These are phyloP conservation scores for Cacoxenus indagator DNA, from an alignment of 2,888 invertebrate genomes.

Conservation along the genomic window DNA sequence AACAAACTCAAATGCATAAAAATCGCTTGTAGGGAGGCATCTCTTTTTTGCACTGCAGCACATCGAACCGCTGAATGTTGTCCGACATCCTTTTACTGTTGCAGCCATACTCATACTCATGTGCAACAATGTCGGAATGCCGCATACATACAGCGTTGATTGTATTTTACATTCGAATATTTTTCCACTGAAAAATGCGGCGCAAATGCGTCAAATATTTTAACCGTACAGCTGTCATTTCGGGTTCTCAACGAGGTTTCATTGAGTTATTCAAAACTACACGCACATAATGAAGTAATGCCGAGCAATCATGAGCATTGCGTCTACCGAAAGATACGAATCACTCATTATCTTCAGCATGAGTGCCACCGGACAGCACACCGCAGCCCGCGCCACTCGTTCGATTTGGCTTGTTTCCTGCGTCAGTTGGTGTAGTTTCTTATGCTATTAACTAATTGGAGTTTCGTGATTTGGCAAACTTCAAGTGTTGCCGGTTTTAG, in stretches of 20 bases:
- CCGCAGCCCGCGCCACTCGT: not conserved
- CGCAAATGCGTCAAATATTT: not conserved
- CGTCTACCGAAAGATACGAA: no score
- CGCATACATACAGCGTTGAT: no score
- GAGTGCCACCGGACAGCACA: no score
- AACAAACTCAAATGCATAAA: no score
- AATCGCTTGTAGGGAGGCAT: no score
- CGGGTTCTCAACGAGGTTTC: not conserved
- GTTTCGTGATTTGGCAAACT: slow-evolving; percentile 53
- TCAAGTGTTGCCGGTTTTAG: not conserved
- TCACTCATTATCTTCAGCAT: no score
- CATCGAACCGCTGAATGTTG: no score
- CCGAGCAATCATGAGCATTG: no score
- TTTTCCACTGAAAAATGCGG: not conserved
- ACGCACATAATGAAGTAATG: not conserved
- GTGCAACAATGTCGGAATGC: not conserved
- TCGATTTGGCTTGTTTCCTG: not conserved
- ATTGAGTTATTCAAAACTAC: not conserved
- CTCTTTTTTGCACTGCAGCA: no score
- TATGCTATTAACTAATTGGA: slow-evolving; percentile 58
- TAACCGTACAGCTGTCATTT: not conserved
- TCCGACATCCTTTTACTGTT: no score
- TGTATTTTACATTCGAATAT: not conserved
- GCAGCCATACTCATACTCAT: no score
- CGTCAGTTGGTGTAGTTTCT: slow-evolving; percentile 25